Conservation (phyloP, 2,113 vertebrate genomes). For the Peromyscus maniculatus region DNA sequence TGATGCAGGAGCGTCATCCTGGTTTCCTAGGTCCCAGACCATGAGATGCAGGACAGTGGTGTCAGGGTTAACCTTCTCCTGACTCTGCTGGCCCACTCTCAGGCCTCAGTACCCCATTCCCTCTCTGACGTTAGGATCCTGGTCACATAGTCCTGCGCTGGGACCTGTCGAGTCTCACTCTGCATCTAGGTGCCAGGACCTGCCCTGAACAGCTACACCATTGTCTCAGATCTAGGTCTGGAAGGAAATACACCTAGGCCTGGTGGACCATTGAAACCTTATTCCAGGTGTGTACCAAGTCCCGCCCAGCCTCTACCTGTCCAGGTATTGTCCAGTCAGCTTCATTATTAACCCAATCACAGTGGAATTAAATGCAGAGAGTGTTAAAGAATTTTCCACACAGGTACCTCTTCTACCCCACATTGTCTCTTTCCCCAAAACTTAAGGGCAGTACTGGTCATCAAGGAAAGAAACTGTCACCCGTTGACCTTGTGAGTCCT, state of each 20-base stretch:
- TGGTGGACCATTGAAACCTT: not conserved
- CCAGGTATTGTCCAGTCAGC: no score
- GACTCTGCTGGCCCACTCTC: no score
- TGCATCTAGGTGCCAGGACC: fast-evolving
- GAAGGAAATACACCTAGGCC: not conserved
- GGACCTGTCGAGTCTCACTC: not conserved
- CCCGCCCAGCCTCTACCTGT: no score
- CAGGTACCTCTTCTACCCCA: not conserved
- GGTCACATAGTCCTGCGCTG: not conserved
- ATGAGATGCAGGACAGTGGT: not conserved
- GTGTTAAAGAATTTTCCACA: no score
- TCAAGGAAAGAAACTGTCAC: not conserved
- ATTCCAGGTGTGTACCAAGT: not conserved
- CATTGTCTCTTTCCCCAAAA: no score
- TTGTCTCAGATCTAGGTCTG: fast-evolving
- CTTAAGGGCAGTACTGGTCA: not conserved
- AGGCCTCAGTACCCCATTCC: not conserved
- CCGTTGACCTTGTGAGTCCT: not conserved
- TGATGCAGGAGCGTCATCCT: not conserved
- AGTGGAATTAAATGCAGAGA: no score
- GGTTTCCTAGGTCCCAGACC: fast-evolving
- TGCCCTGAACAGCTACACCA: fast-evolving
- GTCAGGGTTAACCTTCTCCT: no score
- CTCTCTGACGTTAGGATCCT: no score
- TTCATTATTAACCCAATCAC: no score